These are phyloP conservation scores for Oscheius onirici DNA, from an alignment of 2,888 invertebrate species.

Conservation along the genomic window DNA sequence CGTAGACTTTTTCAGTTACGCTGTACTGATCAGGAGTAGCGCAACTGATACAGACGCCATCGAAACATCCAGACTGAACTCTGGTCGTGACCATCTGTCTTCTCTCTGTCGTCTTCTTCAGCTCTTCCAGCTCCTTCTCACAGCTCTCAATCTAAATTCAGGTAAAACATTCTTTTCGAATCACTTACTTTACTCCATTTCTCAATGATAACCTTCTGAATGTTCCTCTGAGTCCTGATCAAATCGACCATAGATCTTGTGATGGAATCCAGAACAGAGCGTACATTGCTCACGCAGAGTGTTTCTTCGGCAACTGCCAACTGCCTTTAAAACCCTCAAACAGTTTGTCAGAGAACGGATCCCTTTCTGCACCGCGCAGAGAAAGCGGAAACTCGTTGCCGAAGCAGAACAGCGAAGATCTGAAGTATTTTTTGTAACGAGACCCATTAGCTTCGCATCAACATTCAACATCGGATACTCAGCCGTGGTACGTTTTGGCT, in stretches of 20 bases:
- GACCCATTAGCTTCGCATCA: no score
- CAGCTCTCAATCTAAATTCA: no score
- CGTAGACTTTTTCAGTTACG: neutral
- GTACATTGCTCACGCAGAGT: neutral
- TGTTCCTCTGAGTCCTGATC: neutral
- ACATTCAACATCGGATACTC: no score
- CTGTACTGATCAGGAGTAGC: neutral
- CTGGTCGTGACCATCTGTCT: neutral
- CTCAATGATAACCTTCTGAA: neutral
- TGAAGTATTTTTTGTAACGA: no score
- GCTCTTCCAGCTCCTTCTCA: neutral
- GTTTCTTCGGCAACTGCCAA: no score
- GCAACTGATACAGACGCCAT: neutral
- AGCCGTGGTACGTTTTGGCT: no score
- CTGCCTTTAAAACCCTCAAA: no score
- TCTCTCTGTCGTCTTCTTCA: neutral
- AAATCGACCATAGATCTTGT: neutral
- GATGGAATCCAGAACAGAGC: neutral
- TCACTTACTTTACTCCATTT: no score
- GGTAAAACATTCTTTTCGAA: no score
- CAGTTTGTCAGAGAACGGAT: no score
- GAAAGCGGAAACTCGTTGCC: no score
- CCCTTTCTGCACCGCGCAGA: constrained; percentile 32
- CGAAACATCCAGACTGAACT: neutral
- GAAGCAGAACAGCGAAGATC: no score